Evolutionary conservation across 2,888 invertebrate genomes (phyloP).

Genomic region (Cantharis lateralis): DNA sequence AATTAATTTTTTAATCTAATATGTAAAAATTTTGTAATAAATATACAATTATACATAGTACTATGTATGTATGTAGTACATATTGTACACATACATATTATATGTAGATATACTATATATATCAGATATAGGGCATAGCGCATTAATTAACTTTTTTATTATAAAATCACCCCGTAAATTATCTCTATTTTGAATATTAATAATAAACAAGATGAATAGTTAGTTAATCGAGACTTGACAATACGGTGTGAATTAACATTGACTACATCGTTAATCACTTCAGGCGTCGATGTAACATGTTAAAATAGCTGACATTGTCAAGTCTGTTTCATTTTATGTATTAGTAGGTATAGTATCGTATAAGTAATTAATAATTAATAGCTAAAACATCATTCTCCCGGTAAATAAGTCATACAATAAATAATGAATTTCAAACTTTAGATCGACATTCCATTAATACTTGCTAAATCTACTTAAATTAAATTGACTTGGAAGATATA

Average conservation of each 20-base stretch:
- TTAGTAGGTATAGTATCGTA: constrained; percentile 13
- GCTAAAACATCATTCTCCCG: constrained; percentile 2
- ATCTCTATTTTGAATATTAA: constrained; percentile 23
- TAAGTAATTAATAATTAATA: constrained; percentile 10
- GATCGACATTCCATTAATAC: background rate
- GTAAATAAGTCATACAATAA: background rate
- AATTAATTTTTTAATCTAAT: too few species aligned
- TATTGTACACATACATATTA: too few species aligned
- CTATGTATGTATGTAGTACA: too few species aligned
- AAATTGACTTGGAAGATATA: background rate
- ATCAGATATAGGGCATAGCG: too few species aligned
- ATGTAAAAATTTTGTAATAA: too few species aligned
- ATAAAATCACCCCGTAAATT: too few species aligned
- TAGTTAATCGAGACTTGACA: constrained; percentile 33
- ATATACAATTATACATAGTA: too few species aligned
- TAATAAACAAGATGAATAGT: constrained; percentile 40
- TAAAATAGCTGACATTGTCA: constrained; percentile 34
- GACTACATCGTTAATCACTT: constrained; percentile 37
- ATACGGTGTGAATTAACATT: constrained; percentile 39
- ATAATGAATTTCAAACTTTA: background rate
- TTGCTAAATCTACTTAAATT: background rate
- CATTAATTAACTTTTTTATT: too few species aligned
- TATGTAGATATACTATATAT: too few species aligned
- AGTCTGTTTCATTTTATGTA: constrained; percentile 32
- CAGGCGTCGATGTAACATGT: constrained; percentile 31